phyloP scores from a whole-genome alignment of 1,140 invertebrate genomes.

The Euura lappo region DNA sequence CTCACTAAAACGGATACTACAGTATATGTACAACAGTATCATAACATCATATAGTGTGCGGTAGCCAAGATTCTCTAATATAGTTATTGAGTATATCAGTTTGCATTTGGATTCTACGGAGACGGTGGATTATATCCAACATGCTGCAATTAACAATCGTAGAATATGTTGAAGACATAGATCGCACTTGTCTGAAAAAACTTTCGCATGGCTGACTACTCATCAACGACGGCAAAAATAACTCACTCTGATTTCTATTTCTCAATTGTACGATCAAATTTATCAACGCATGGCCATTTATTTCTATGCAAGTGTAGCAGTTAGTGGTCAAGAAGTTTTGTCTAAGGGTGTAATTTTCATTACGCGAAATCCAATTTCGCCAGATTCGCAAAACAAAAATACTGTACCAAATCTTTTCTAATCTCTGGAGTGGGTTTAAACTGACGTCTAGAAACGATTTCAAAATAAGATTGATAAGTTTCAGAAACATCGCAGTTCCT shows the following conservation, averaged over 20 bases:
- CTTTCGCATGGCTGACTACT: not conserved
- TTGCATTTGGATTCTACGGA: not conserved
- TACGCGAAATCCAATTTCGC: not conserved
- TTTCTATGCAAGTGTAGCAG: not conserved
- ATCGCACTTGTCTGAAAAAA: not conserved
- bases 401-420: conserved; percentile 9
- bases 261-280: not conserved
- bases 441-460: not conserved
- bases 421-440: not conserved
- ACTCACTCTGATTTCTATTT: not conserved
- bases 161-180: not conserved
- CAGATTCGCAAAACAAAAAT: conserved; percentile 8
- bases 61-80: too few species aligned
- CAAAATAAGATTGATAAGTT: conserved; percentile 1
- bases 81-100: not conserved
- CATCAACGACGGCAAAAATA: not conserved
- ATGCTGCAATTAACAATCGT: not conserved
- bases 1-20: too few species aligned
- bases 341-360: not conserved
- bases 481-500: conserved; percentile 11
- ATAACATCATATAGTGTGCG: too few species aligned
- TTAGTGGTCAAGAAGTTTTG: not conserved
- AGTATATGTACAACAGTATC: too few species aligned
- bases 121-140: not conserved
- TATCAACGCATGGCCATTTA: not conserved